These are phyloP conservation scores for Monoplex corrugatus DNA, from an alignment of 2,888 invertebrate genomes.

Conservation along the genomic window DNA sequence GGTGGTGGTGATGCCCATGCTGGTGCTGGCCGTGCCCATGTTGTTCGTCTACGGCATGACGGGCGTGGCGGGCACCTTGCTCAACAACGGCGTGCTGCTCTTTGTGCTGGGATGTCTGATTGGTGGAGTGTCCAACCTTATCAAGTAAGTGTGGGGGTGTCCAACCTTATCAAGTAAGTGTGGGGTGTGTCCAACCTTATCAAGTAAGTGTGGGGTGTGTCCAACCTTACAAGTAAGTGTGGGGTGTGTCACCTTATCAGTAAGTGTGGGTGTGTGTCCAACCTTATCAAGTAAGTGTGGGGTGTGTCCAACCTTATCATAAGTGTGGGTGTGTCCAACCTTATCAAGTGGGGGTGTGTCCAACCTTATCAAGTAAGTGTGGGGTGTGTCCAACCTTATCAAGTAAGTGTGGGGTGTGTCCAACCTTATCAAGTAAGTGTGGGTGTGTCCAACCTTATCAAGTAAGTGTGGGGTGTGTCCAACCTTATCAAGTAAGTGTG, in stretches of 20 bases:
- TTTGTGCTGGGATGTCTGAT: slow-evolving; percentile 82
- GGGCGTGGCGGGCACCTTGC: slow-evolving; percentile 79
- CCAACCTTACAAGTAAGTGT: slow-evolving; percentile 55
- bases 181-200: too few relatives aligned
- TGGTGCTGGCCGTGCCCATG: slow-evolving; percentile 75
- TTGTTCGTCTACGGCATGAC: slow-evolving; percentile 71
- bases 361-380: slow-evolving; percentile 61
- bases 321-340: too few relatives aligned
- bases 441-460: slow-evolving; percentile 82
- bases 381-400: slow-evolving; percentile 83
- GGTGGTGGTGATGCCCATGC: slow-evolving; percentile 78
- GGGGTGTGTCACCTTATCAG: slow-evolving; percentile 82
- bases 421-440: neutral
- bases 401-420: neutral
- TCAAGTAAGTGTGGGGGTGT: slow-evolving; percentile 77
- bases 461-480: too few relatives aligned
- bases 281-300: slow-evolving; percentile 78
- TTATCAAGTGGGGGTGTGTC: too few relatives aligned
- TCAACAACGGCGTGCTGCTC: slow-evolving; percentile 82
- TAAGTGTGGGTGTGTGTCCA: slow-evolving; percentile 81
- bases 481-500: too few relatives aligned
- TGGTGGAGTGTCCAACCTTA: slow-evolving; percentile 83
- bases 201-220: too few relatives aligned
- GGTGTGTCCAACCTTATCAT: too few relatives aligned
- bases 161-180: slow-evolving; percentile 80